Percentiles rank a stretch among this genome's conserved stretches.
Evolutionary conservation across 2,797 vertebrate genomes (phyloP).

Genomic region (Huso huso): DNA sequence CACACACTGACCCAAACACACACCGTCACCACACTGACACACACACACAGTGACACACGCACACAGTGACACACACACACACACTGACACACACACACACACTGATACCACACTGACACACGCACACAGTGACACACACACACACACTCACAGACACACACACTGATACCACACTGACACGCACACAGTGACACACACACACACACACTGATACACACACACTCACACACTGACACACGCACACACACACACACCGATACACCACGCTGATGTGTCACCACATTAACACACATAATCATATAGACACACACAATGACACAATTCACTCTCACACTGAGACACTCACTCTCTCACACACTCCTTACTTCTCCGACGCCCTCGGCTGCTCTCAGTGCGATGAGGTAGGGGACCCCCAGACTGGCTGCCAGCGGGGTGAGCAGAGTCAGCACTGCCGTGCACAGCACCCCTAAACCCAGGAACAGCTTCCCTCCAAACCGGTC

Average conservation of each 20-base stretch:
- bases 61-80: not conserved
- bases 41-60: conserved; percentile 4
- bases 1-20: not conserved
- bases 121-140: too few species aligned
- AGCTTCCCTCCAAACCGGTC: conserved; percentile 62
- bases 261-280: not conserved
- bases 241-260: not conserved
- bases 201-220: too few species aligned
- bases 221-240: too few species aligned
- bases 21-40: conserved; percentile 8
- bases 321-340: not conserved
- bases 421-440: conserved; percentile 68
- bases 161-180: too few species aligned
- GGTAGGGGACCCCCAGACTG: conserved; percentile 49
- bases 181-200: not conserved
- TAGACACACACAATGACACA: too few species aligned
- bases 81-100: not conserved
- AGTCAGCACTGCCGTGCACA: conserved; percentile 64
- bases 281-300: not conserved
- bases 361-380: conserved; percentile 76
- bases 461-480: conserved; percentile 67
- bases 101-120: too few species aligned
- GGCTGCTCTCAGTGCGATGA: conserved; percentile 62
- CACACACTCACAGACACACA: too few species aligned
- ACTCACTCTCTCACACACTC: not conserved